Conservation (phyloP, 2,888 invertebrate species). For the Oscheius sp. region DNA sequence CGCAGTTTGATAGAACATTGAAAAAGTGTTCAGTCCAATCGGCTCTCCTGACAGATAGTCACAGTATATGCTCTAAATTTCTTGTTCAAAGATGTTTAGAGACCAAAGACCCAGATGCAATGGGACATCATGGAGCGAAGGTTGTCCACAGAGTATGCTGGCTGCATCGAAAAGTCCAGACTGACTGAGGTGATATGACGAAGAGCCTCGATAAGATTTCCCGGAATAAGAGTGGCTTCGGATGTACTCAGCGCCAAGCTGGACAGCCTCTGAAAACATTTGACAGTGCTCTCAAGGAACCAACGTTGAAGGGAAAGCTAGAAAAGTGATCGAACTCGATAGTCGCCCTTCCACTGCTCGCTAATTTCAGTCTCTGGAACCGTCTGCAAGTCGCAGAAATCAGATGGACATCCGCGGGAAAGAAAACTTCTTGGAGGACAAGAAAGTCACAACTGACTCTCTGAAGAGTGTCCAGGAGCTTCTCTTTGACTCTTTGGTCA, state of each 20-base stretch:
- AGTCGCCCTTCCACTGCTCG: neutral
- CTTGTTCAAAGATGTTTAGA: neutral
- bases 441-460: neutral
- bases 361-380: neutral
- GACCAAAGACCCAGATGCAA: neutral
- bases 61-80: neutral
- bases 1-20: neutral
- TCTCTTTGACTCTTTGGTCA: neutral
- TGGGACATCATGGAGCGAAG: neutral
- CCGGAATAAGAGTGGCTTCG: neutral
- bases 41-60: neutral
- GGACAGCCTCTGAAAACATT: neutral
- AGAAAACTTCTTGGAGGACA: neutral
- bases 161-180: constrained; percentile 1
- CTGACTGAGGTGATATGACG: neutral
- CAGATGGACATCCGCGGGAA: neutral
- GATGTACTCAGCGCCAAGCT: neutral
- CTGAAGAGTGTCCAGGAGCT: neutral
- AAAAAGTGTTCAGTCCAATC: neutral
- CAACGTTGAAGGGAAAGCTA: neutral
- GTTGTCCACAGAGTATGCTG: neutral
- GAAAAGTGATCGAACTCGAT: neutral
- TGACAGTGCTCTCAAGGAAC: neutral
- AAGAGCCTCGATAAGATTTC: neutral
- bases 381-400: neutral